A percentile compares a stretch with the other conserved stretches of the same genome.
Conservation (phyloP, 2,888 invertebrate species). For the Drosophila diplacantha region DNA sequence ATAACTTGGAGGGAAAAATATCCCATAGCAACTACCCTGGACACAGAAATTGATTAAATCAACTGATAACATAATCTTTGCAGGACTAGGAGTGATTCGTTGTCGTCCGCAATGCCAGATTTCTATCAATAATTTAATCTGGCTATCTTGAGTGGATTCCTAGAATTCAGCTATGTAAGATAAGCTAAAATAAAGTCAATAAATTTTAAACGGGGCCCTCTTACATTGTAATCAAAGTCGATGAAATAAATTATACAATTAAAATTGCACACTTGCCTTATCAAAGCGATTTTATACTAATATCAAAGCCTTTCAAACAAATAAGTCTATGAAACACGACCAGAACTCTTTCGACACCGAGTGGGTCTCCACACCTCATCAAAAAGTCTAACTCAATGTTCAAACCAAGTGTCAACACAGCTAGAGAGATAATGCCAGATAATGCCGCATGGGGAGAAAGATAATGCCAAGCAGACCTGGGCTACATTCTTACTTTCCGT, state of each 20-base stretch:
- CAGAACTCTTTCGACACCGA: neutral
- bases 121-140: constrained; percentile 2
- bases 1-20: constrained; percentile 1
- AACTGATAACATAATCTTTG: constrained; percentile 18
- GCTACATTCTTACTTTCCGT: constrained; percentile 18
- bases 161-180: constrained; percentile 4
- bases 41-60: constrained; percentile 6
- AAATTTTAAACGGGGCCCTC: constrained; percentile 1
- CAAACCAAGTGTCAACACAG: constrained; percentile 12
- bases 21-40: constrained; percentile 12
- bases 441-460: constrained; percentile 7
- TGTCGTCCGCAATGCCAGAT: constrained; percentile 8
- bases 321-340: neutral
- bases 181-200: constrained; percentile 1
- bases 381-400: neutral
- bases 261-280: neutral
- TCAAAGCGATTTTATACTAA: neutral
- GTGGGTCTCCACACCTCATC: neutral
- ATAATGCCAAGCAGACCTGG: constrained; percentile 8
- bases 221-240: constrained; percentile 5
- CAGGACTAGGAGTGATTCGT: constrained; percentile 10
- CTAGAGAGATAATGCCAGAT: constrained; percentile 17
- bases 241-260: neutral
- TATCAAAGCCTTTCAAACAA: neutral
- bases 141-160: constrained; percentile 7